phyloP scores from a whole-genome alignment of 1,140 invertebrate species.

The Kradibia gibbosae region DNA sequence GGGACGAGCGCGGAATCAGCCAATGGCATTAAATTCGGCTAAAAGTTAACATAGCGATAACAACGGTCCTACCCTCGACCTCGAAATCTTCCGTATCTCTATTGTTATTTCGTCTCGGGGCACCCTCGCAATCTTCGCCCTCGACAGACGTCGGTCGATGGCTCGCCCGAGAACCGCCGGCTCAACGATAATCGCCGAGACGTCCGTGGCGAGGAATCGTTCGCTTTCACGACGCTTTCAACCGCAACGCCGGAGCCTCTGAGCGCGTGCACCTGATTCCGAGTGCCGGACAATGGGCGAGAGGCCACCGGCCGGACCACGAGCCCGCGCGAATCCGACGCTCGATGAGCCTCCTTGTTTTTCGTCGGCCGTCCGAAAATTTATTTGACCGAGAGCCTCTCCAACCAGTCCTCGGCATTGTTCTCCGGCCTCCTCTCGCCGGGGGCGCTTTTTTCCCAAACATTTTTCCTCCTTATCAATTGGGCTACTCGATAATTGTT shows the following conservation, averaged over 20 bases:
- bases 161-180: not conserved
- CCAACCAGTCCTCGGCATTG: not conserved
- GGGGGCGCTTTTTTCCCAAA: not conserved
- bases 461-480: too few species aligned
- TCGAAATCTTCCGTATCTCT: not conserved
- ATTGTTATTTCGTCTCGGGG: not conserved
- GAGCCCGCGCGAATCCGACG: not conserved
- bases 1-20: too few species aligned
- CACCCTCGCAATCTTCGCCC: not conserved
- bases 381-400: not conserved
- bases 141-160: too few species aligned
- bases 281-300: not conserved
- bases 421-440: too few species aligned
- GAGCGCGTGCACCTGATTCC: not conserved
- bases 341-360: not conserved
- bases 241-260: not conserved
- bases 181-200: conserved; percentile 30
- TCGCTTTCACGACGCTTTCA: conserved; percentile 28
- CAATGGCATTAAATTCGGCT: too few species aligned
- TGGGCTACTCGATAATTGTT: too few species aligned
- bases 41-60: too few species aligned
- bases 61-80: not conserved
- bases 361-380: not conserved
- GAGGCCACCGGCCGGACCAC: not conserved
- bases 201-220: not conserved